These are phyloP conservation scores for Pocillopora meandrina DNA, from an alignment of 92 coral and sea anemone genomes.

Conservation along the genomic window DNA sequence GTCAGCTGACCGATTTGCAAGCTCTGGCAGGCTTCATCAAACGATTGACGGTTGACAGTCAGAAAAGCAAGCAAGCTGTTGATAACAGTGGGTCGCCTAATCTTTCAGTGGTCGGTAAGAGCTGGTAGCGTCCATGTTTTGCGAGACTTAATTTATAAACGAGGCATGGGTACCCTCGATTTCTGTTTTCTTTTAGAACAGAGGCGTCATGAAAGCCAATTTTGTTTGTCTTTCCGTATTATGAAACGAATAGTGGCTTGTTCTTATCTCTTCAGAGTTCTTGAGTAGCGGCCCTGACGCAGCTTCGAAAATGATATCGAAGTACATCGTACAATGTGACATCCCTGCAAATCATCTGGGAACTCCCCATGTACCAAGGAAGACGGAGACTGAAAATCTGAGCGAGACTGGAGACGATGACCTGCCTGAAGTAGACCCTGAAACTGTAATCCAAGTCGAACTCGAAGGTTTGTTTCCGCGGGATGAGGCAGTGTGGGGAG, in stretches of 20 bases:
- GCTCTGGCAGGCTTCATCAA: constrained; percentile 45
- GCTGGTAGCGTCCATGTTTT: background rate
- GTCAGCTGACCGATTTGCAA: constrained; percentile 87
- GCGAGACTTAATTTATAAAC: background rate
- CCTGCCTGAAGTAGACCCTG: constrained; percentile 79
- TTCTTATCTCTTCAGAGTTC: constrained; percentile 48
- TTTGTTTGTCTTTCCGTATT: too few species aligned
- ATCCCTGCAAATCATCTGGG: constrained; percentile 81
- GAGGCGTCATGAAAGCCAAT: too few species aligned
- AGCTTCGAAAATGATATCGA: constrained; percentile 76
- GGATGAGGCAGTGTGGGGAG: too few species aligned
- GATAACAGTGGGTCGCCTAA: constrained; percentile 19
- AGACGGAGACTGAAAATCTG: constrained; percentile 33
- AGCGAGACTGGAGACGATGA: constrained; percentile 63
- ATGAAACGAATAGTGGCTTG: background rate
- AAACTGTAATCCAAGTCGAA: constrained; percentile 19
- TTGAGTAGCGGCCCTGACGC: constrained; percentile 84
- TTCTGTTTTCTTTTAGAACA: too few species aligned
- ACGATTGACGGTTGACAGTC: constrained; percentile 8
- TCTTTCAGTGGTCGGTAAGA: constrained; percentile 75
- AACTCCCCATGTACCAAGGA: constrained; percentile 50
- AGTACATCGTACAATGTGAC: constrained; percentile 62
- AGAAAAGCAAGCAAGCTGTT: background rate
- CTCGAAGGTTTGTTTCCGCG: constrained; percentile 40
- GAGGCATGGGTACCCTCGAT: too few species aligned